Evolutionary conservation across 2,113 vertebrate species (phyloP), one percentile per base, ranked within the genome.

Genomic region (Sorex araneus): DNA sequence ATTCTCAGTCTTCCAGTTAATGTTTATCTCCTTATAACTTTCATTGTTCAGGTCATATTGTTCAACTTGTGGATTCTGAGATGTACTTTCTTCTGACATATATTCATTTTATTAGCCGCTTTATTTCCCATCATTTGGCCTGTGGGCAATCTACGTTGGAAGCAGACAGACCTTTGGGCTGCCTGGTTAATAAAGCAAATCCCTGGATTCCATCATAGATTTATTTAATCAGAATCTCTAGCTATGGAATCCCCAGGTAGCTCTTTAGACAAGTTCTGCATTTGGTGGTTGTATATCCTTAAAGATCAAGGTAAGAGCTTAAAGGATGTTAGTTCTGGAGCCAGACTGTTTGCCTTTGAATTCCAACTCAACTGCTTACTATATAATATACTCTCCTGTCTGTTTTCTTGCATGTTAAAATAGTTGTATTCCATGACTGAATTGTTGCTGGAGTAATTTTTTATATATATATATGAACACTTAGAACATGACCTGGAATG

Each of bases 201-300:
- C 21, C 5, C n/a, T 75, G 43, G 2, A 66, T 40, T 34, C 28
- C 10, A 54, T n/a, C 34, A 1, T 40, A 54, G 34, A 23, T 50
- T 79, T 75, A 54, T 75, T 73, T 91, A 32, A 84, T 67, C 47
- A 89, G 78, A 77, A 50, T 88, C 78, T 85, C 47, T 92, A 6
- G 21, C 36, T 66, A 3, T 91, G 19, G 13, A 30, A n/a, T 71
- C 19, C 9, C 66, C 75, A 12, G 54, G 54, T 19, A 15, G 36
- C 25, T 43, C 27, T 85, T 76, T 50, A 10, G 19, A 67, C 36
- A 79, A 34, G 11, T 6, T 32, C 28, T 23, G 25, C 32, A n/a
- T 45, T n/a, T 70, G 32, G 21, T 57, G 63, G 27, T 23, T 81
- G 0, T 43, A 8, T 76, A 67, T 60, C 36, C 76, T 57, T 64